Evolutionary conservation across 2,113 vertebrate species (phyloP).

Genomic region (Piaya cayana): DNA sequence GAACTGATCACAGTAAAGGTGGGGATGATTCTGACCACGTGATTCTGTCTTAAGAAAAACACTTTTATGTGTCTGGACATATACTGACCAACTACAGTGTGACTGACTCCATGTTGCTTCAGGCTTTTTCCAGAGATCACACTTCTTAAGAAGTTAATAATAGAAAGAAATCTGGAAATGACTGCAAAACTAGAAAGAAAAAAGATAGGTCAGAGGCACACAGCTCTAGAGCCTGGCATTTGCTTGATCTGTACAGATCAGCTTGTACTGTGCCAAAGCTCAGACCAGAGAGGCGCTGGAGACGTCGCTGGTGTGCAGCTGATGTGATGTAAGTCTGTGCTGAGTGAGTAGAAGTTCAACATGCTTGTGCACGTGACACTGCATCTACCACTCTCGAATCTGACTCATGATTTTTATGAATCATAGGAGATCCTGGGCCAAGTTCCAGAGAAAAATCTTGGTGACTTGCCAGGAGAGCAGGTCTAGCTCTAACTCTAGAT

Average conservation of each 20-base stretch:
- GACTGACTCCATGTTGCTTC: background rate
- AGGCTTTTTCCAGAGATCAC: background rate
- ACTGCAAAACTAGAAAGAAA: background rate
- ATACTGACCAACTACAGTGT: background rate
- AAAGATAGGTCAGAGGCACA: background rate
- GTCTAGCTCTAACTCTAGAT: background rate
- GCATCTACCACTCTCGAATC: rapidly evolving
- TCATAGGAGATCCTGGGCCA: background rate
- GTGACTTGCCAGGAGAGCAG: background rate
- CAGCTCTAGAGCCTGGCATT: background rate
- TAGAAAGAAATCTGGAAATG: background rate
- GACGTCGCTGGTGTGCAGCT: background rate
- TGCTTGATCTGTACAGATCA: background rate
- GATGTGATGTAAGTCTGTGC: background rate
- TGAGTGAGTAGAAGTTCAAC: rapidly evolving
- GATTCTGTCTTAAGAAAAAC: background rate
- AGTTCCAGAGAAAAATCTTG: background rate
- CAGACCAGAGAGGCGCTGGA: background rate
- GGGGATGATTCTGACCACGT: background rate
- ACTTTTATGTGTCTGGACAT: background rate
- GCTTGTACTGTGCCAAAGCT: background rate
- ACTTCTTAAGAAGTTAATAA: background rate
- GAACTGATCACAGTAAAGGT: background rate
- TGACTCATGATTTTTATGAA: background rate
- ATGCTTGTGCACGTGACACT: rapidly evolving